Conservation (phyloP, 2,888 invertebrate species). For the Agonopterix arenella region DNA sequence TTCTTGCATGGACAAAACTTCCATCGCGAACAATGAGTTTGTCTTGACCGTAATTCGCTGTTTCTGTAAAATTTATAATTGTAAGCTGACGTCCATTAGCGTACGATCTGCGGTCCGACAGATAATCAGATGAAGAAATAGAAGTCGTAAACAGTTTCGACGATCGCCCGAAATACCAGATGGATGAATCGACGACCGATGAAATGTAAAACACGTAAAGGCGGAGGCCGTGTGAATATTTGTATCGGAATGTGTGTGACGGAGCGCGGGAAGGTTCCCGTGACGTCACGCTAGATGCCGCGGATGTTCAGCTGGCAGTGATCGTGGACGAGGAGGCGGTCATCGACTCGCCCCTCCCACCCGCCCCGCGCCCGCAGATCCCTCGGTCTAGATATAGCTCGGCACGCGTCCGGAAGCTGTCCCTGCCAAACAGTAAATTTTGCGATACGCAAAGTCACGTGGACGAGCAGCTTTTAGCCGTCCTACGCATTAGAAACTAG, state of each 20-base stretch:
- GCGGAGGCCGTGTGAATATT: slow-evolving; percentile 2
- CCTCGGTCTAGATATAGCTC: not conserved
- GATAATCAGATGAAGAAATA: slow-evolving; percentile 3
- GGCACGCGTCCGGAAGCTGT: slow-evolving; percentile 29
- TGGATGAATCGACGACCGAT: slow-evolving; percentile 16
- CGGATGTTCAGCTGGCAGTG: slow-evolving; percentile 21
- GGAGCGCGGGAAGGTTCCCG: not conserved
- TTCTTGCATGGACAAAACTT: too few species aligned
- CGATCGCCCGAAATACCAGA: slow-evolving; percentile 26
- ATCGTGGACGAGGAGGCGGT: slow-evolving; percentile 33
- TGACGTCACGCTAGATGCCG: slow-evolving; percentile 15
- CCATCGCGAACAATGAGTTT: too few species aligned
- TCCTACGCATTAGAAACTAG: too few species aligned
- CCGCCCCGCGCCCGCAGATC: slow-evolving; percentile 6
- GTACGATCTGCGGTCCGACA: slow-evolving; percentile 10
- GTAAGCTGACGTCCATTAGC: not conserved
- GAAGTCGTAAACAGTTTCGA: slow-evolving; percentile 27
- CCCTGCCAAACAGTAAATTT: slow-evolving; percentile 27
- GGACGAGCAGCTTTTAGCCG: too few species aligned
- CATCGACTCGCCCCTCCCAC: slow-evolving; percentile 19
- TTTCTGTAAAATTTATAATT: too few species aligned
- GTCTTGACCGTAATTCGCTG: too few species aligned
- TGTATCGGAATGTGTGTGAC: slow-evolving; percentile 1
- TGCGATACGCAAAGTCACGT: slow-evolving; percentile 13
- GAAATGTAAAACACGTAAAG: slow-evolving; percentile 14